Evolutionary conservation across 2,888 invertebrate genomes (phyloP).

Genomic region (Panzeria rudis): DNA sequence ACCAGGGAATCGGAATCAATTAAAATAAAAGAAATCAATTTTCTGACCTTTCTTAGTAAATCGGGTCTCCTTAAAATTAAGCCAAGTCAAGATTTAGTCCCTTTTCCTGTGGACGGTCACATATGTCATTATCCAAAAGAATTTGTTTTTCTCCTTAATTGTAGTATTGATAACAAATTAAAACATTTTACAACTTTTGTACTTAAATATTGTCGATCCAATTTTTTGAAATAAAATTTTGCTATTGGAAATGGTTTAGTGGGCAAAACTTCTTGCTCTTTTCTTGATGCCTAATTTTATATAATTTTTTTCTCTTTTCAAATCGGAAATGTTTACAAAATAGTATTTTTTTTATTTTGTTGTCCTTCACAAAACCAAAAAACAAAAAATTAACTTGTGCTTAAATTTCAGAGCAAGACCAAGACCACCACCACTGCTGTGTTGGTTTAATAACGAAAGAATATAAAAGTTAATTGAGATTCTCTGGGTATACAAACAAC

Average conservation of each 20-base stretch:
- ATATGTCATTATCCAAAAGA: no score
- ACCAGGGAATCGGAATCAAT: no score
- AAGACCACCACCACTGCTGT: constrained; percentile 52
- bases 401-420: constrained; percentile 55
- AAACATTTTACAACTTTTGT: no score
- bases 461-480: constrained; percentile 24
- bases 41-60: no score
- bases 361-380: background rate
- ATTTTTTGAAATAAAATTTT: no score
- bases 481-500: constrained; percentile 39
- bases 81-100: no score
- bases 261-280: background rate
- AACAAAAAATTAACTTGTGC: constrained; percentile 5
- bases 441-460: constrained; percentile 40
- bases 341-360: background rate
- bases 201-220: no score
- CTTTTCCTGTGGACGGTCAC: no score
- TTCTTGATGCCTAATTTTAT: background rate
- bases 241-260: constrained; percentile 16
- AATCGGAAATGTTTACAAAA: constrained; percentile 31
- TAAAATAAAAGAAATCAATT: no score
- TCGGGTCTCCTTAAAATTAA: no score
- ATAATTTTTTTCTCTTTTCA: background rate
- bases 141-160: no score
- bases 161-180: no score